These are phyloP conservation scores for Chionodraco myersi DNA, from an alignment of 2,113 vertebrate genomes.

Conservation along the genomic window DNA sequence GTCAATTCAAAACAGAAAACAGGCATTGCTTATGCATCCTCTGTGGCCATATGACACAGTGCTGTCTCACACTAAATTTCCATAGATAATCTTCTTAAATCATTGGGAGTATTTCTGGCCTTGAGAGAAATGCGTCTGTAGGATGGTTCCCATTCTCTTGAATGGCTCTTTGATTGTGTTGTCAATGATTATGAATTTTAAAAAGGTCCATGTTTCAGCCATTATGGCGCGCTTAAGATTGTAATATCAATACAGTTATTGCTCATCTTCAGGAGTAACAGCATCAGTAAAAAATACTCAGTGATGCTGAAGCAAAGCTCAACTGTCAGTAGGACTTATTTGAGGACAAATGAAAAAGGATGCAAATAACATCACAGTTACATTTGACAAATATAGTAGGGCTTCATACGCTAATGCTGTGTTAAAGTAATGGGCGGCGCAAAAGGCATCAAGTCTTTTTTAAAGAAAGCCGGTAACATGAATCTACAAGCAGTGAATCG, in stretches of 20 bases:
- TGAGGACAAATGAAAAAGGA: not conserved
- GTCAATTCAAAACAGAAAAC: slow-evolving; percentile 40
- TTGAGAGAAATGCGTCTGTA: slow-evolving; percentile 39
- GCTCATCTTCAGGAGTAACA: not conserved
- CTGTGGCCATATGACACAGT: slow-evolving; percentile 42
- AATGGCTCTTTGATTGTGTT: slow-evolving; percentile 61
- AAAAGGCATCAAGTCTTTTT: not conserved
- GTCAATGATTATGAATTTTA: slow-evolving; percentile 67
- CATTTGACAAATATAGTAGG: not conserved
- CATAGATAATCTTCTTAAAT: slow-evolving; percentile 70
- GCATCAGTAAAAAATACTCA: not conserved
- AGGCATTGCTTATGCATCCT: slow-evolving; percentile 27
- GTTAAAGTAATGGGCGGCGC: not conserved
- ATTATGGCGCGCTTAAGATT: slow-evolving; percentile 9
- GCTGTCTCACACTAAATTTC: slow-evolving; percentile 53
- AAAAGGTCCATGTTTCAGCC: slow-evolving; percentile 45
- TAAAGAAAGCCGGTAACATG: too few species aligned
- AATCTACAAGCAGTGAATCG: too few species aligned
- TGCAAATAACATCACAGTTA: not conserved
- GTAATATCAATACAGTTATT: slow-evolving; percentile 5
- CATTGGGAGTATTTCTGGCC: slow-evolving; percentile 49
- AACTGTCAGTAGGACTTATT: not conserved
- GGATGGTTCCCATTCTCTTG: slow-evolving; percentile 32
- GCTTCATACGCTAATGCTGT: not conserved
- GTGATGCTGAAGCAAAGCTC: not conserved